Percentiles rank a stretch among this genome's conserved stretches.
Evolutionary conservation across 30 jellyfish, hydroid and myxozoan species (phyloP).

Genomic region (Pseudorhiza aurosa): DNA sequence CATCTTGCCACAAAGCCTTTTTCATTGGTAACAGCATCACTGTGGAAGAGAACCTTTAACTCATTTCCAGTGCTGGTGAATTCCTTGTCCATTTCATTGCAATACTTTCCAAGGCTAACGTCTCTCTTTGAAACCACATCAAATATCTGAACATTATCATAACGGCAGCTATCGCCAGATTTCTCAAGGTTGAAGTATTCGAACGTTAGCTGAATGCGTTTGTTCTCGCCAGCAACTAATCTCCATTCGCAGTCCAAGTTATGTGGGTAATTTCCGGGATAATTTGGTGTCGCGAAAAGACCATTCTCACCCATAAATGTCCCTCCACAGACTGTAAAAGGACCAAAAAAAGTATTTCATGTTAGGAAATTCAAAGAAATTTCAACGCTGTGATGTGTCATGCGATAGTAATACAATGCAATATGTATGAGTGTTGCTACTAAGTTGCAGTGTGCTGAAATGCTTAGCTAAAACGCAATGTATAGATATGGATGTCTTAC

Average conservation of each 20-base stretch:
- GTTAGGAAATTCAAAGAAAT: too few relatives aligned
- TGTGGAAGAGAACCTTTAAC: conserved; percentile 48
- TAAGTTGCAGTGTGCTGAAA: too few relatives aligned
- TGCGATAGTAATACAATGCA: too few relatives aligned
- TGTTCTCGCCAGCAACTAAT: conserved; percentile 25
- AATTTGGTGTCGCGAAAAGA: conserved; percentile 58
- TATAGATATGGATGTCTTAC: too few relatives aligned
- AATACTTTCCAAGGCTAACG: conserved; percentile 52
- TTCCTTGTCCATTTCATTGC: conserved; percentile 53
- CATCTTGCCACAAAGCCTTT: conserved; percentile 71
- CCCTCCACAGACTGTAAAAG: conserved; percentile 91
- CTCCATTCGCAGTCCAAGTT: conserved; percentile 67
- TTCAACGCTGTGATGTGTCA: too few relatives aligned
- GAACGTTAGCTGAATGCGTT: conserved; percentile 53
- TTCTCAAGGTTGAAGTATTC: conserved; percentile 56
- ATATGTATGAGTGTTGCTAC: too few relatives aligned
- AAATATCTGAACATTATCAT: conserved; percentile 67
- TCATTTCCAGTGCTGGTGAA: conserved; percentile 26
- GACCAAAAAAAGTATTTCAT: too few relatives aligned
- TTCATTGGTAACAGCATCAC: conserved; percentile 5
- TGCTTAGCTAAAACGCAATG: too few relatives aligned
- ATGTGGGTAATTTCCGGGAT: conserved; percentile 62
- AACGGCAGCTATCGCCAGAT: conserved; percentile 16
- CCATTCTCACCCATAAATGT: conserved; percentile 37
- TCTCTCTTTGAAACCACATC: conserved; percentile 51